phyloP scores from a whole-genome alignment of 1,140 invertebrate genomes.

The Macrobrachium nipponense region DNA sequence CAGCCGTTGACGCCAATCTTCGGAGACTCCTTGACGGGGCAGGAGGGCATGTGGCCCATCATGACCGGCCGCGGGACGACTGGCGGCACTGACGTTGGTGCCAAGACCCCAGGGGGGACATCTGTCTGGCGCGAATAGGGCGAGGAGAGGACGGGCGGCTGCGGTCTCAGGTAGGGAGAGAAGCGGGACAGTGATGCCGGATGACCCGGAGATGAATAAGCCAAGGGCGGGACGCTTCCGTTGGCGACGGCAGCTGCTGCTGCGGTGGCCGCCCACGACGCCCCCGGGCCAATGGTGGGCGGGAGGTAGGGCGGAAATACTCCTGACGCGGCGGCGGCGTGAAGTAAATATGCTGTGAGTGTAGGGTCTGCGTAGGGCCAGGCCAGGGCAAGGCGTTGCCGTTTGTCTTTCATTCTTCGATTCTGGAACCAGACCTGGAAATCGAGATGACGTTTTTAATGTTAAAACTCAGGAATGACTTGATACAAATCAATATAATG shows the following conservation, averaged over 20 bases:
- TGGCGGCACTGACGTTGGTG: slow-evolving; percentile 7
- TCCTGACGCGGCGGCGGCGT: slow-evolving; percentile 79
- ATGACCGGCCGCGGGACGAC: slow-evolving; percentile 6
- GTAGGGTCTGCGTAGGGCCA: slow-evolving; percentile 96
- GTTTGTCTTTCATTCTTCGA: slow-evolving; percentile 97
- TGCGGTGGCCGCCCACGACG: slow-evolving; percentile 18
- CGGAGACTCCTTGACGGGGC: slow-evolving; percentile 31
- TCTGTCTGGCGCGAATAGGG: slow-evolving; percentile 36
- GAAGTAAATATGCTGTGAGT: slow-evolving; percentile 89
- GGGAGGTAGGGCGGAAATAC: slow-evolving; percentile 49
- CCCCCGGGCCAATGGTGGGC: slow-evolving; percentile 9
- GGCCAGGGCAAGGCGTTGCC: slow-evolving; percentile 90
- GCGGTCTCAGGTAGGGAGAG: slow-evolving; percentile 37
- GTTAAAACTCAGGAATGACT: too few relatives aligned
- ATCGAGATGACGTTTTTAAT: too few relatives aligned
- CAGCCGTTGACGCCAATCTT: slow-evolving; percentile 27
- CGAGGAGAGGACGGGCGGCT: slow-evolving; percentile 36
- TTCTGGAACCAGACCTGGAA: slow-evolving; percentile 98
- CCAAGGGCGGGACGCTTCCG: background rate
- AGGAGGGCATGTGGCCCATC: slow-evolving; percentile 29
- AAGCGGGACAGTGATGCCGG: slow-evolving; percentile 15
- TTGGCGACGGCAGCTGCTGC: slow-evolving; percentile 41
- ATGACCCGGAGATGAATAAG: background rate
- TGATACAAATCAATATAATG: too few relatives aligned
- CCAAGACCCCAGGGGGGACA: slow-evolving; percentile 1